Conservation (phyloP, 2,888 invertebrate species). For the Drosophila sordidapex region DNA sequence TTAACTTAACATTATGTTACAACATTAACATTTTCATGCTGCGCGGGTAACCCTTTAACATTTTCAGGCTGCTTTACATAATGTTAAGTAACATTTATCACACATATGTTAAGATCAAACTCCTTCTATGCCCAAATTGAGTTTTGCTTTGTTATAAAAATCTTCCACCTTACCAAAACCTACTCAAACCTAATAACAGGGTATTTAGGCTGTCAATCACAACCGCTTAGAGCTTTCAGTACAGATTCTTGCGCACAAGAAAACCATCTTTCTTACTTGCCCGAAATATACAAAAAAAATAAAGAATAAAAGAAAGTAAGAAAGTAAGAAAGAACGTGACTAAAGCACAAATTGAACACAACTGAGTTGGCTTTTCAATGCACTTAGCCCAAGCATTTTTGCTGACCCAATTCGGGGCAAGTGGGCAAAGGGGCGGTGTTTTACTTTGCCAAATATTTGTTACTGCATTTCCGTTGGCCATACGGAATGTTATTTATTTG, state of each 20-base stretch:
- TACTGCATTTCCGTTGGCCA: conserved; percentile 45
- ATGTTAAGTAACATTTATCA: background rate
- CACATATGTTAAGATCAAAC: too few relatives aligned
- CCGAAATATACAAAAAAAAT: background rate
- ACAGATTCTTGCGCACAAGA: background rate
- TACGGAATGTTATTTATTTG: conserved; percentile 45
- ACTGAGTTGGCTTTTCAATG: conserved; percentile 33
- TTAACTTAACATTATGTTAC: background rate
- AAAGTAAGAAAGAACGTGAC: conserved; percentile 25
- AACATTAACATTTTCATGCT: background rate
- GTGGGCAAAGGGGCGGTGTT: background rate
- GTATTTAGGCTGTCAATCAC: background rate
- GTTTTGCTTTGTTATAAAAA: background rate
- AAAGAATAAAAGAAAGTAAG: background rate
- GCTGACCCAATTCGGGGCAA: conserved; percentile 35
- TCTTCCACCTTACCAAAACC: background rate
- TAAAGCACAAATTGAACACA: conserved; percentile 16
- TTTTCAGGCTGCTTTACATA: background rate
- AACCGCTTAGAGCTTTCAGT: background rate
- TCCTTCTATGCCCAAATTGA: background rate
- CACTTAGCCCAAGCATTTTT: conserved; percentile 41
- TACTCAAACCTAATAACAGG: background rate
- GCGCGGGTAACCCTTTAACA: background rate
- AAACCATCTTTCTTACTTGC: background rate
- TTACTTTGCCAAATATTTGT: conserved; percentile 21